Evolutionary conservation across 2,888 invertebrate genomes (phyloP).

Genomic region (Leptodirus hochenwartii): DNA sequence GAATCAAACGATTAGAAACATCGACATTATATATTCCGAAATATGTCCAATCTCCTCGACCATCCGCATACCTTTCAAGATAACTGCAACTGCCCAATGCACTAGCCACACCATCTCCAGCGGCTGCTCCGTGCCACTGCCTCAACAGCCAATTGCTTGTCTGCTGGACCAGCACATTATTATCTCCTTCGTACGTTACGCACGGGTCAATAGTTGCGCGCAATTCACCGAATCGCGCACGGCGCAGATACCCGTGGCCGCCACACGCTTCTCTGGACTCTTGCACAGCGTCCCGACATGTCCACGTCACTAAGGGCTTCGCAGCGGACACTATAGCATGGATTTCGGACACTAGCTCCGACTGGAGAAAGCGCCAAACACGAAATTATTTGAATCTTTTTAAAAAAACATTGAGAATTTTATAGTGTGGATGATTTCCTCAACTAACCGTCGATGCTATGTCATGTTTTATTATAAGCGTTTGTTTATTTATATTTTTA

Average conservation of each 20-base stretch:
- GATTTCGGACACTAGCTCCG: constrained; percentile 47
- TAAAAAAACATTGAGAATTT: too few relatives aligned
- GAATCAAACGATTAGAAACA: too few relatives aligned
- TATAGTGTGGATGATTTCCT: too few relatives aligned
- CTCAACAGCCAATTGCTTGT: constrained; percentile 49
- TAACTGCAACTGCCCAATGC: constrained; percentile 58
- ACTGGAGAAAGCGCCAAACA: too few relatives aligned
- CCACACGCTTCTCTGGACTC: constrained; percentile 78
- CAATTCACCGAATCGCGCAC: constrained; percentile 65
- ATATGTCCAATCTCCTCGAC: too few relatives aligned
- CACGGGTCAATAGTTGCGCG: constrained; percentile 77
- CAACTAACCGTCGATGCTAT: too few relatives aligned
- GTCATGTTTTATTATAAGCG: too few relatives aligned
- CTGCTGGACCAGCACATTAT: constrained; percentile 80
- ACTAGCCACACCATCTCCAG: constrained; percentile 33
- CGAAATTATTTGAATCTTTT: too few relatives aligned
- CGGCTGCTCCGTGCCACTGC: constrained; percentile 36
- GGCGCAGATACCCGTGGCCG: constrained; percentile 60
- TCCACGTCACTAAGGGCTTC: constrained; percentile 59
- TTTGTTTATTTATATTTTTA: too few relatives aligned
- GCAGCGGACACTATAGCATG: constrained; percentile 49
- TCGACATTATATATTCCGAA: constrained; percentile 4
- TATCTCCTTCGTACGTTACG: constrained; percentile 91
- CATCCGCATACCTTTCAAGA: constrained; percentile 33
- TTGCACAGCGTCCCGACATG: constrained; percentile 54